Base-by-base conservation (phyloP, 2,888 invertebrate genomes). In the Thymelicus acteon region DNA sequence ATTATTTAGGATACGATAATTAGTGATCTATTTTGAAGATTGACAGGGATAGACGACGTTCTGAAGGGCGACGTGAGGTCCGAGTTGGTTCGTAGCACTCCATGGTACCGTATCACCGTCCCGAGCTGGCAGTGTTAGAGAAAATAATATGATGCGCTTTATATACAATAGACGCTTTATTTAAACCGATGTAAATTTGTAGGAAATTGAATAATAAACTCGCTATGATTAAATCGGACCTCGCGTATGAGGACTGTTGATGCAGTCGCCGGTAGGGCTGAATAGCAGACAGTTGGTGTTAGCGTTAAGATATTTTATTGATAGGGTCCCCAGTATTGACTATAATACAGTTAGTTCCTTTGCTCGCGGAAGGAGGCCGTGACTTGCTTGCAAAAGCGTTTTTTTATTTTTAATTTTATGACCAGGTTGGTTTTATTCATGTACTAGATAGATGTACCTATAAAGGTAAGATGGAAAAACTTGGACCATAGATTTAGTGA, bases 11-110 rank as follows among this genome's bases (percentile, higher is more conserved):
- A 63, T 61, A 52, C 73, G 62, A 65, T 44, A 40, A 77, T 79
- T 79, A 80, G 82, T 74, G 80, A 79, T 71, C 40, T 71, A 71
- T 65, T 71, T 65, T 79, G 77, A 79, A 75, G 77, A 75, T 75
- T 78, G 82, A 81, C 78, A 81, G 82, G 78, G 75, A 75, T 73
- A 72, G 60, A 65, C 60, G 52, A 71, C 49, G 65, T 60, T 47
- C 49, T 60, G 60, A 40, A 37, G 60, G 60, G 54, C 15, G 5
- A 6, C 44, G n/a, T 4, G 60, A 44, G 60, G 65, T 71, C 65
- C 12, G 70, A 52, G 44, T 44, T 64, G 13, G 70, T 52, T 60
- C 64, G 40, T 65, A 71, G 64, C 40, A 6, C 5, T 44, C 15
- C 24, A 39, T 67, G 5, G 12, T 2, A 54, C 24, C 13, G 2